Conservation (phyloP, 2,888 invertebrate genomes). For the Cremastobaeus sp. region DNA sequence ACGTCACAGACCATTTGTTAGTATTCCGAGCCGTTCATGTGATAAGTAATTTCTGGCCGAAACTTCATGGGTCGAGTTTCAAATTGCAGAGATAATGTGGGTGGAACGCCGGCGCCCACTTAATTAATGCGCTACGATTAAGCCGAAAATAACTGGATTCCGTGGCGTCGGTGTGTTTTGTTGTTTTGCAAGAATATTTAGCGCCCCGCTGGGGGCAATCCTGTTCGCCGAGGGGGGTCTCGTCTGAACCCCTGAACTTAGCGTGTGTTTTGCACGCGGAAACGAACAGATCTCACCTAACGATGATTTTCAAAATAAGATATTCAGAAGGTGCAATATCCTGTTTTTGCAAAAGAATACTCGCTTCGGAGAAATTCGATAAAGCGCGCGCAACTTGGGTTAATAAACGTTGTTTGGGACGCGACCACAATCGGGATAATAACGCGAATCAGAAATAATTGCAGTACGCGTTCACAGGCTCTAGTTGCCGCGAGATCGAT, state of each 20-base stretch:
- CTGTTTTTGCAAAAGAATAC: no score
- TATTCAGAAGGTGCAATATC: slow-evolving; percentile 11
- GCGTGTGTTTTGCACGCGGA: slow-evolving; percentile 41
- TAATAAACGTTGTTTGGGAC: no score
- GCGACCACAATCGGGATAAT: no score
- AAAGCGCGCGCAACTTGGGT: no score
- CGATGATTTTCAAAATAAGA: slow-evolving; percentile 9
- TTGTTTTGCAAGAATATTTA: slow-evolving; percentile 75
- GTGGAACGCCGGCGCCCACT: slow-evolving; percentile 70
- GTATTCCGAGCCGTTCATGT: background rate
- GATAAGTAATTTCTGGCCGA: background rate
- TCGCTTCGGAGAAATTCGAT: no score
- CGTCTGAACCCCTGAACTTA: slow-evolving; percentile 38
- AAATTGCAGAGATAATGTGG: slow-evolving; percentile 63
- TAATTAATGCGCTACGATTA: slow-evolving; percentile 78
- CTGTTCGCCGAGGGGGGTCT: slow-evolving; percentile 74
- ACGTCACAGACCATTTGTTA: background rate
- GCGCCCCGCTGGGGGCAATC: slow-evolving; percentile 78
- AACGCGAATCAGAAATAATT: no score
- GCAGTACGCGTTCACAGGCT: no score
- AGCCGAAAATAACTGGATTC: slow-evolving; percentile 73
- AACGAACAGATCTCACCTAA: slow-evolving; percentile 16
- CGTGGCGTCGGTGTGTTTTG: slow-evolving; percentile 75
- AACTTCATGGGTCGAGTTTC: slow-evolving; percentile 37
- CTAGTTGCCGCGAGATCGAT: no score